Evolutionary conservation across 2,888 invertebrate genomes (phyloP).

Genomic region (Willowsia nigromaculata): DNA sequence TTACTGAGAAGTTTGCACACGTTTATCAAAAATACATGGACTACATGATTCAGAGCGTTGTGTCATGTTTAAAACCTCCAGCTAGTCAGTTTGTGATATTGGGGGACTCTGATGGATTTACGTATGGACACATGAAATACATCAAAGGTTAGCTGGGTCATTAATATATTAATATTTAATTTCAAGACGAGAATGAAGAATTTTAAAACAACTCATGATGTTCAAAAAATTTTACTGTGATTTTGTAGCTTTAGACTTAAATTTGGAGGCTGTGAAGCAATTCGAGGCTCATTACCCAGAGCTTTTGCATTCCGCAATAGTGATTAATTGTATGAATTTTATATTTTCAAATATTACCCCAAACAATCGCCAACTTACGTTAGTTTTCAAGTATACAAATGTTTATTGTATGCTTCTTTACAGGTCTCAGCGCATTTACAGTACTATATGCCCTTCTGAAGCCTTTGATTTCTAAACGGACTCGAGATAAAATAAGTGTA

Average conservation of each 20-base stretch:
- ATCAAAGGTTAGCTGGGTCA: constrained; percentile 65
- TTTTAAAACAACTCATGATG: neutral
- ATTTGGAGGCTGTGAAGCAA: constrained; percentile 64
- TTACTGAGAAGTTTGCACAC: constrained; percentile 48
- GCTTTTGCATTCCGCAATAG: constrained; percentile 59
- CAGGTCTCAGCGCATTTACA: constrained; percentile 67
- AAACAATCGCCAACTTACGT: neutral
- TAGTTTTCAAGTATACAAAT: neutral
- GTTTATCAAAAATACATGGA: constrained; percentile 70
- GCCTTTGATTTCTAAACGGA: constrained; percentile 66
- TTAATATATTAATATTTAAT: neutral
- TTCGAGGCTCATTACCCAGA: constrained; percentile 73
- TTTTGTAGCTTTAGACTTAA: constrained; percentile 67
- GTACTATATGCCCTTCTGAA: constrained; percentile 60
- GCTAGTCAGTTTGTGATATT: constrained; percentile 70
- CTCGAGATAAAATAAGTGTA: constrained; percentile 47
- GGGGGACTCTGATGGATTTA: constrained; percentile 70
- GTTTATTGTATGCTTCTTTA: neutral
- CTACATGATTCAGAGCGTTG: constrained; percentile 67
- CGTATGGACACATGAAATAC: constrained; percentile 67
- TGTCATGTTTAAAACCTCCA: constrained; percentile 57
- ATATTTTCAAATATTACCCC: neutral
- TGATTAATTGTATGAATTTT: constrained; percentile 59
- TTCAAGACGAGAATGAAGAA: too few relatives aligned
- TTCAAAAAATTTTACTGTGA: neutral